Conservation (phyloP, 2,797 vertebrate genomes). For the Anabacerthia variegaticeps region DNA sequence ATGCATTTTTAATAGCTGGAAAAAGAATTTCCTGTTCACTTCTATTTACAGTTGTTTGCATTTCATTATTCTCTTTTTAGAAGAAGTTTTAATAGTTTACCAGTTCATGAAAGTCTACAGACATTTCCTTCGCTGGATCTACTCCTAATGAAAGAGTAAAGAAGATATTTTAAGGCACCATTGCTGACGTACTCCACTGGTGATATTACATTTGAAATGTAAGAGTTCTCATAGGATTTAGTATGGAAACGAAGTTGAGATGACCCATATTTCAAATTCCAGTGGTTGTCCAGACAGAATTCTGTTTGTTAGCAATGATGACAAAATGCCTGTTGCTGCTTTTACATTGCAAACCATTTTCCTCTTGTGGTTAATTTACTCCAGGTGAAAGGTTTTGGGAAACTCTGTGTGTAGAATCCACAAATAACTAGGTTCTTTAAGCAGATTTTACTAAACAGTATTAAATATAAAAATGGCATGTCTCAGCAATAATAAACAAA, state of each 20-base stretch:
- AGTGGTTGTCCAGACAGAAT: conserved; percentile 39
- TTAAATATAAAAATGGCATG: conserved; percentile 19
- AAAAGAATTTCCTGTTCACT: not conserved
- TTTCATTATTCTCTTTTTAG: conserved; percentile 18
- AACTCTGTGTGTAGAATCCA: not conserved
- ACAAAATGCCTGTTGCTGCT: conserved; percentile 48
- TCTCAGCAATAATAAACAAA: conserved; percentile 14
- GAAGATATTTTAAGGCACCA: not conserved
- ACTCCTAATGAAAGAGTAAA: not conserved
- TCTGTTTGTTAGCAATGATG: conserved; percentile 20
- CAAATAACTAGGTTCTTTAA: conserved; percentile 9
- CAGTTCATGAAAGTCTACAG: not conserved
- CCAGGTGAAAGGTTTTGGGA: not conserved
- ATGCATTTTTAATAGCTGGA: not conserved
- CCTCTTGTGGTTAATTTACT: conserved; percentile 20
- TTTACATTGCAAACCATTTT: conserved; percentile 23
- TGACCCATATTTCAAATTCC: conserved; percentile 3
- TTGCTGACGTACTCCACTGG: not conserved
- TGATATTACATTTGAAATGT: not conserved
- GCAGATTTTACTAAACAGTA: not conserved
- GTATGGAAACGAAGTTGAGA: not conserved
- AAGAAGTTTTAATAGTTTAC: not conserved
- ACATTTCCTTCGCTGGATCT: not conserved
- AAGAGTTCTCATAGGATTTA: not conserved
- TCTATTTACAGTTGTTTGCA: conserved; percentile 32